Conservation (phyloP, 2,888 invertebrate species). For the Bombylius major region DNA sequence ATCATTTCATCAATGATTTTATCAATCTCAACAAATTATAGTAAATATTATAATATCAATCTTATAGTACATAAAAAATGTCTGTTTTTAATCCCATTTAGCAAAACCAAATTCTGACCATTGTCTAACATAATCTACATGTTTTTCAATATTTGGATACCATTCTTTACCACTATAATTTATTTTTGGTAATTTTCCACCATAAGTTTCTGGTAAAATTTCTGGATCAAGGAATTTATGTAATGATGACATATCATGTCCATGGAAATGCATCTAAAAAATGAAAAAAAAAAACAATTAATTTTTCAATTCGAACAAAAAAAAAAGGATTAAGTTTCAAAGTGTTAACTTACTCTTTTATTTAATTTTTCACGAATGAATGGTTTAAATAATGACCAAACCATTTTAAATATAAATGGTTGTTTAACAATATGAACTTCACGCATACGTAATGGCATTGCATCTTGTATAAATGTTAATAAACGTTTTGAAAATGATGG, state of each 20-base stretch:
- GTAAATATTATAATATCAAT: not conserved
- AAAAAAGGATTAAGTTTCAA: not conserved
- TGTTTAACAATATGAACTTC: slow-evolving; percentile 79
- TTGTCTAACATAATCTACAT: slow-evolving; percentile 51
- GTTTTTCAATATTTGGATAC: slow-evolving; percentile 55
- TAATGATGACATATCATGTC: slow-evolving; percentile 62
- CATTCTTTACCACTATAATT: slow-evolving; percentile 67
- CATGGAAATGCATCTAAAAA: slow-evolving; percentile 70
- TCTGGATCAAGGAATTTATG: slow-evolving; percentile 57
- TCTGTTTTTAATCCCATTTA: not conserved
- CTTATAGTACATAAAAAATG: not conserved
- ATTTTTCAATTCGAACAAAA: not conserved
- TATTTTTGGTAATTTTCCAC: slow-evolving; percentile 58
- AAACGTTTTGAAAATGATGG: slow-evolving; percentile 65
- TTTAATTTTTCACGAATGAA: slow-evolving; percentile 67
- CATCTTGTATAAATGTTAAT: slow-evolving; percentile 72
- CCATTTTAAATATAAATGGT: slow-evolving; percentile 70
- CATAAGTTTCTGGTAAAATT: slow-evolving; percentile 63
- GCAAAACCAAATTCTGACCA: slow-evolving; percentile 53
- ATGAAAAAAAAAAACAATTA: slow-evolving; percentile 4
- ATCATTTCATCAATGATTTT: not conserved
- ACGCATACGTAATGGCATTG: slow-evolving; percentile 72
- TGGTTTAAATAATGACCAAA: slow-evolving; percentile 76
- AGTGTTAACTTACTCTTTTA: slow-evolving; percentile 47
- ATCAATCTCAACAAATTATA: not conserved